Base-by-base conservation (phyloP, 2,797 vertebrate species). In the Sphaeramia orbicularis region DNA sequence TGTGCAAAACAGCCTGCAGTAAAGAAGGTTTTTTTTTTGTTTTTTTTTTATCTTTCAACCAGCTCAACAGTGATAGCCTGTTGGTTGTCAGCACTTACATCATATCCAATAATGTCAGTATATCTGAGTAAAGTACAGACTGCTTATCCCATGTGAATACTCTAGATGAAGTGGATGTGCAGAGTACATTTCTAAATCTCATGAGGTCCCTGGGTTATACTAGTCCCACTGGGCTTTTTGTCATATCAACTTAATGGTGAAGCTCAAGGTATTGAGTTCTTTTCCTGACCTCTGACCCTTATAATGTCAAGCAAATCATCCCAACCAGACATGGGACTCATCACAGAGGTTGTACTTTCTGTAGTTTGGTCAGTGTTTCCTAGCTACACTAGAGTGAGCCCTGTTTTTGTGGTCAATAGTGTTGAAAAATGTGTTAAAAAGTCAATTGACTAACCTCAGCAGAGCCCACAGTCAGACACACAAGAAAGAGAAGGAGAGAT, bases 241-340 rank as follows among this genome's bases (percentile, higher is more conserved):
- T 55, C 50, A 64, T n/a, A 38, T 4, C 18, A 7, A 30, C 10
- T 61, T 16, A 53, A 65, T 30, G 66, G 41, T 57, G 4, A 66
- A 69, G 53, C 55, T 51, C 47, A 56, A 62, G 58, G 51, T 45
- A 68, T 62, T 42, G 78, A 81, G 73, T 61, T 61, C 7, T 52
- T 40, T 8, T 1, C 35, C n/a, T 53, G 65, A 74, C 50, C 74
- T 76, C 8, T 74, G 72, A 76, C 57, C 62, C 32, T 44, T 27
- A 19, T 66, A 74, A 78, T 76, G 37, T 27, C 1, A 0, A 51
- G 47, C 18, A 62, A 70, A 38, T 79, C 66, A 64, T 56, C 52
- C 10, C n/a, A 11, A 7, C 10, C 3, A 5, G 40, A 41, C 10
- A 3, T 15, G 18, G 21, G 7, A 56, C 71, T 59, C 38, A 56